Conservation (phyloP, 2,888 invertebrate species). For the Apotomis capreana region DNA sequence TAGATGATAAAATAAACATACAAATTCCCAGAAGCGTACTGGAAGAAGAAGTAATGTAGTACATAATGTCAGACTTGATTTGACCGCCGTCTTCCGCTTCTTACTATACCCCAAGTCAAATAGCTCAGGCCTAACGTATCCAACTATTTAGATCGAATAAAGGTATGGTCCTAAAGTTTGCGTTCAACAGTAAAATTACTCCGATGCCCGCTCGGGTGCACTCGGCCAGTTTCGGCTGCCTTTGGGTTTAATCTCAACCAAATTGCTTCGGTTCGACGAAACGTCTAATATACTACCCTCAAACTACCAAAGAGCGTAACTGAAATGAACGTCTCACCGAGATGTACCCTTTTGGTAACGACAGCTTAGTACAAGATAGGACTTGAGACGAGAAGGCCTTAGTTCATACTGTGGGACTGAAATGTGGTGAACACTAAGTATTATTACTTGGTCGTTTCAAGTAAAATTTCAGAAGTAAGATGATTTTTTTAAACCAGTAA, state of each 20-base stretch:
- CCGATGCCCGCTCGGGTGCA: slow-evolving; percentile 28
- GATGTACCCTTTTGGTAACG: slow-evolving; percentile 5
- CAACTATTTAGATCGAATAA: slow-evolving; percentile 27
- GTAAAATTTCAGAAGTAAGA: background rate
- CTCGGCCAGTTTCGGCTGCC: slow-evolving; percentile 38
- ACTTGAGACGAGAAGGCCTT: slow-evolving; percentile 29
- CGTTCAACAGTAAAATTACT: slow-evolving; percentile 34
- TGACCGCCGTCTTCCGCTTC: background rate
- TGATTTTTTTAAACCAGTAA: background rate
- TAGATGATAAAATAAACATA: too few relatives aligned
- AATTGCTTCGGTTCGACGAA: slow-evolving; percentile 44
- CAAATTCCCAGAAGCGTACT: too few relatives aligned
- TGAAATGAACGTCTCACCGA: background rate
- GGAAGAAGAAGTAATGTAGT: too few relatives aligned
- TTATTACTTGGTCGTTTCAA: slow-evolving; percentile 26
- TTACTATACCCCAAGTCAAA: background rate
- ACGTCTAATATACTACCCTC: slow-evolving; percentile 36
- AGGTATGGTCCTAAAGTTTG: slow-evolving; percentile 19
- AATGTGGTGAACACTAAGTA: slow-evolving; percentile 21
- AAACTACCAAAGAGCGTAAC: background rate
- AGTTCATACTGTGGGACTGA: slow-evolving; percentile 34
- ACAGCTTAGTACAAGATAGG: slow-evolving; percentile 22
- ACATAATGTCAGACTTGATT: too few relatives aligned
- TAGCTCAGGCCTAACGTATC: background rate
- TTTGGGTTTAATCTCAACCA: slow-evolving; percentile 45